Base-by-base conservation (phyloP, 2,888 invertebrate genomes). In the Yponomeuta sedellus region DNA sequence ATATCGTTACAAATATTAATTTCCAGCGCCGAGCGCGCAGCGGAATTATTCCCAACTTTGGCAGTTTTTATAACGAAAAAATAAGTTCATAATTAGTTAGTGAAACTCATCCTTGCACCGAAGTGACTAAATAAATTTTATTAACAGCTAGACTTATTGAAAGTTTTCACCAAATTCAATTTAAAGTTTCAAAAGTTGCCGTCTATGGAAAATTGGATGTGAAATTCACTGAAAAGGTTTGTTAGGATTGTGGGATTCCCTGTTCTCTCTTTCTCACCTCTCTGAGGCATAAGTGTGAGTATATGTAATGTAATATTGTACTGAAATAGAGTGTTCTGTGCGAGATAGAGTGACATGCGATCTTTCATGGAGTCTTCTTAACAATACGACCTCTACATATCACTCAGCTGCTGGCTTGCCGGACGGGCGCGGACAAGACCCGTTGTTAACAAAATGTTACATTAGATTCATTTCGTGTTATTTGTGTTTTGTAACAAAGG, bases 401-500 rank as follows among this genome's bases (percentile, higher is more conserved):
- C 5, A 52, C 16, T 52, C 16, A 52, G 4, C 44, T 16, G 16
- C 44, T 34, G 34, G 8, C 34, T 8, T 8, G 34, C 34, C 34
- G 34, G 34, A 34, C 34, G 8, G 34, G 34, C 34, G 34, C 34
- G 34, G 34, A 6, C 44, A 16, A 52, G 12, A 52, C 44, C 16
- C 44, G 16, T 52, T 52, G 44, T 52, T 52, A 16, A 52, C 44
- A 52, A 52, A 59, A 59, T 22, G 59, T 59, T 59, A 59, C 20
- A 20, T 59, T 12, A 44, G 16, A 52, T 52, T 52, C 16, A 52
- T 52, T 52, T 58, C 8, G 10, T 20, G 72, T 73, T 74, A 74
- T 76, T 75, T 72, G 74, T 77, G 71, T 72, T 76, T 73, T 72
- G 40, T 69, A 76, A 77, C 72, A 76, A 76, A 78, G 71, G 73